phyloP scores from a whole-genome alignment of 2,113 vertebrate species.

The Pachycephala philippinensis region DNA sequence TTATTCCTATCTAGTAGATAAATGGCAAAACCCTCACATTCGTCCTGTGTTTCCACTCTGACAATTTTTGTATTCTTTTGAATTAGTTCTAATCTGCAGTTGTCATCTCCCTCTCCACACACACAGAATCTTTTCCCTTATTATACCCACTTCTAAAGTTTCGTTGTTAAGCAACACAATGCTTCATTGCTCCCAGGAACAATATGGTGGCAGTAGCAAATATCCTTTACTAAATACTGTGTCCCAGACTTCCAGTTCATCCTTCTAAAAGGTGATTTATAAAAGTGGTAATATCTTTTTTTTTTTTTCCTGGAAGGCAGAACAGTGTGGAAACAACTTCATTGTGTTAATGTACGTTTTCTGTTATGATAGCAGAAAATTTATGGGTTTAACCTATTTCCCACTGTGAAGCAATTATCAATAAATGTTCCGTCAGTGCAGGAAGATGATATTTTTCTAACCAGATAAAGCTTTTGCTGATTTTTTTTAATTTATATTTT shows the following conservation, averaged over 20 bases:
- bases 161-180: not conserved
- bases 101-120: not conserved
- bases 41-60: not conserved
- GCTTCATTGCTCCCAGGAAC: not conserved
- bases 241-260: not conserved
- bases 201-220: not conserved
- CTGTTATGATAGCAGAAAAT: slow-evolving; percentile 2
- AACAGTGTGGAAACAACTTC: not conserved
- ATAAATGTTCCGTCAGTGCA: not conserved
- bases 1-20: slow-evolving; percentile 2
- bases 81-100: not conserved
- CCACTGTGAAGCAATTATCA: not conserved
- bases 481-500: not conserved
- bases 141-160: not conserved
- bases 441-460: not conserved
- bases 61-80: not conserved
- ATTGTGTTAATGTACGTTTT: not conserved
- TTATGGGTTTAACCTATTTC: not conserved
- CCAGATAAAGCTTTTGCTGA: not conserved
- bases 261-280: not conserved
- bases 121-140: not conserved
- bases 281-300: not conserved
- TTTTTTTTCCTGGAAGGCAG: not conserved
- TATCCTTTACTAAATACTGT: not conserved
- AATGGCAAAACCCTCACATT: not conserved